Base-by-base conservation (phyloP, 35 echinoderm and acorn worm genomes). In the Strongylocentrotus purpuratus region DNA sequence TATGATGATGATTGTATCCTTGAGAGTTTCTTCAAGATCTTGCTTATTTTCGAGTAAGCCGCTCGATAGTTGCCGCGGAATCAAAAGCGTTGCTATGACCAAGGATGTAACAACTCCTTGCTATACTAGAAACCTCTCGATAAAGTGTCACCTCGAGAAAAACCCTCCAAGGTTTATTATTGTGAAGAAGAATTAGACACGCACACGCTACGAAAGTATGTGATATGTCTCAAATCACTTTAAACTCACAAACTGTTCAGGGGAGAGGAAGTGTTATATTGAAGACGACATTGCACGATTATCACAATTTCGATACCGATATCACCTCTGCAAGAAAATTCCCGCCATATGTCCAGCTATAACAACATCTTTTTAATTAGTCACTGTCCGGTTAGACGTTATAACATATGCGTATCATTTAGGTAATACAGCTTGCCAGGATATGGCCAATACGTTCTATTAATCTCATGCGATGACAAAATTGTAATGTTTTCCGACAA, bases 311-410 rank as follows among this genome's bases (percentile, higher is more conserved):
- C 20, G 65, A 78, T 78, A 78, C 28, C 65, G 20, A 28, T 78
- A 78, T n/a, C 65, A 78, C 22, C 65, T 78, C 28, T 78, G 28
- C 65, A 78, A 78, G 22, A 18, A 78, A 78, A 78, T 78, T 78
- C 65, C 65, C 20, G 20, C 65, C 65, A 78, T 78, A 78, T 78
- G 65, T 78, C 65, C 65, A 78, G 28, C n/a, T 78, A 78, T 0
- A 78, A 78, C 65, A 78, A 78, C 20, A 78, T 78, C 28, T 78
- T 78, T 78, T 78, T 78, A 78, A 78, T 78, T 78, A 78, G 65
- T 28, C 20, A 78, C 28, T 78, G 22, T 78, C 65, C 20, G 6
- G 65, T 78, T 78, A 22, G 22, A n/a, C 65, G 22, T 28, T 78
- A 78, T 28, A 15, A 14, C 50, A 1, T 41, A 41, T 15, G 50